Evolutionary conservation across 2,888 invertebrate species (phyloP), one percentile per base, ranked within the genome.

Genomic region (Scotopteryx bipunctaria): DNA sequence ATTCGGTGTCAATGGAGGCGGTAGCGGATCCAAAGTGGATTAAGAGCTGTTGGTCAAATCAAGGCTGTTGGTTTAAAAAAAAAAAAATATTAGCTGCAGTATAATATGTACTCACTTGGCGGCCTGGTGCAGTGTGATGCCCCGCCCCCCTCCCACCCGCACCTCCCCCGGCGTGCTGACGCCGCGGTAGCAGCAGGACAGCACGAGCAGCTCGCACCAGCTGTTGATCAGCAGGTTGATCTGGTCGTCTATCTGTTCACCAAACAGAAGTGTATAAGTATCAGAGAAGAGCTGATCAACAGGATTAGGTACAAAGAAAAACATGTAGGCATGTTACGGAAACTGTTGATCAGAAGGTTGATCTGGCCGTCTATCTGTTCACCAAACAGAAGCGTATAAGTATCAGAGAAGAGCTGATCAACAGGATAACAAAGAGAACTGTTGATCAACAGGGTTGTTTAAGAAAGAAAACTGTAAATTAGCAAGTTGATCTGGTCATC

Each of bases 321-420:
- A n/a, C n/a, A n/a, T n/a, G n/a, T n/a, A n/a, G n/a, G n/a, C n/a
- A n/a, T n/a, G n/a, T n/a, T n/a, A n/a, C n/a, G n/a, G n/a, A n/a
- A 99, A 57, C 98, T 98, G 86, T 99, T 99, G 75, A 99, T 98
- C 64, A 99, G 93, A 74, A 99, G 91, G 75, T 98, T 96, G 73
- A 98, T 99, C 91, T 99, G 99, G 91, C 99, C 99, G 88, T 99
- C 99, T 82, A 98, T 98, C 97, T 97, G 85, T 1, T n/a, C 2
- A 33, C 17, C n/a, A 33, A 27, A 42, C n/a, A 6, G n/a, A 23
- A 23, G 23, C 1, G n/a, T n/a, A n/a, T n/a, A n/a, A n/a, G n/a
- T n/a, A n/a, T n/a, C n/a, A n/a, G n/a, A n/a, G n/a, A n/a, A n/a
- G n/a, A n/a, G n/a, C n/a, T n/a, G n/a, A n/a, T n/a, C n/a, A n/a